Base-by-base conservation (phyloP, 2,888 invertebrate species). In the Xanthorhoe spadicearia region DNA sequence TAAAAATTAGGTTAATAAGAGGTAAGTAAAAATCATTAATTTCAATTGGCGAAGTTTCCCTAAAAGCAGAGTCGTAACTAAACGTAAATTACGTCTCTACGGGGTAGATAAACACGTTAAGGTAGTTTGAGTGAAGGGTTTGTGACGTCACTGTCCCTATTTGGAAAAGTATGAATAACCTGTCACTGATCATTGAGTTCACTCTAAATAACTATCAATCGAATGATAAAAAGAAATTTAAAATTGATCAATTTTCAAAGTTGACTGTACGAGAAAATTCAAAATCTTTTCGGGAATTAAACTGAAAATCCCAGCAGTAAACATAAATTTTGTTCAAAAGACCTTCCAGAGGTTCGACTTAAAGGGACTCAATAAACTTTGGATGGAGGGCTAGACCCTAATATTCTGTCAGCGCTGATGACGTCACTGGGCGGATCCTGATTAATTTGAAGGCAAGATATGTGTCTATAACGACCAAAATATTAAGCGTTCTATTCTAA, bases 111-210 rank as follows among this genome's bases (percentile, higher is more conserved):
- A 13, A 49, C 32, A 54, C 61, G 50, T 55, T 61, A 61, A 10
- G 32, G 35, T 49, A 38, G 17, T 51, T 58, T 15, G 8, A 56
- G 48, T 48, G 15, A 9, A 38, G 64, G 64, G 58, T 48, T 64
- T 65, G 48, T 65, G 56, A 65, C 61, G 61, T 61, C 57, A 65
- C 28, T 15, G 19, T 18, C 18, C n/a, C n/a, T 50, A 46, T 4
- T 32, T 32, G 19, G 52, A 46, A 19, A 49, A 56, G 51, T 61
- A 65, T 56, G 65, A 65, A 61, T 65, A 65, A 23, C 23, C 23
- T 23, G 23, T 23, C 23, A 23, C 23, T 23, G 23, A 23, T 23
- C 2, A 23, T n/a, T n/a, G n/a, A n/a, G n/a, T n/a, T n/a, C n/a
- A n/a, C n/a, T n/a, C n/a, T n/a, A n/a, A n/a, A n/a, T n/a, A n/a